These are phyloP conservation scores for Exocentrus adspersus DNA, from an alignment of 2,888 invertebrate genomes.

Conservation along the genomic window DNA sequence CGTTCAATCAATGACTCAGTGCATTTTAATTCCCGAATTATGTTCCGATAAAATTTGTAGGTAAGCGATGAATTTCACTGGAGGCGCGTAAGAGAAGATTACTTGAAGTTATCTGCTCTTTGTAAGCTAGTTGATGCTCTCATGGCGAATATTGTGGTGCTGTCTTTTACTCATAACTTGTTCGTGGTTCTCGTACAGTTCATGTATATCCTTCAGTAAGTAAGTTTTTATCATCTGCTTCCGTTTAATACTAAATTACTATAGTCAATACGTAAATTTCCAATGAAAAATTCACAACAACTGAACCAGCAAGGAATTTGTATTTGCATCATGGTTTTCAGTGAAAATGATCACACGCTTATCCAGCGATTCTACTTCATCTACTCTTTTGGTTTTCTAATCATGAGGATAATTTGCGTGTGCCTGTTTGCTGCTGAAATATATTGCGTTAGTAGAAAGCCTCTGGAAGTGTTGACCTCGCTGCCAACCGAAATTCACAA, in stretches of 20 bases:
- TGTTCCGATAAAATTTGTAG: too few relatives aligned
- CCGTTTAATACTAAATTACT: too few relatives aligned
- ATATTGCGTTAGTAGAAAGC: conserved; percentile 65
- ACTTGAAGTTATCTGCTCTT: background rate
- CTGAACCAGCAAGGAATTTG: too few relatives aligned
- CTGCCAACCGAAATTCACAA: conserved; percentile 47
- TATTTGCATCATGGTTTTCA: too few relatives aligned
- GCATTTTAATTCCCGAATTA: too few relatives aligned
- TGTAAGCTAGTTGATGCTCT: background rate
- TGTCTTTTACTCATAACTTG: conserved; percentile 68
- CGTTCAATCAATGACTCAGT: too few relatives aligned
- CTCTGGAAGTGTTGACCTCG: conserved; percentile 40
- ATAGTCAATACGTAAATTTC: too few relatives aligned
- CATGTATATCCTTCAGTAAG: conserved; percentile 64
- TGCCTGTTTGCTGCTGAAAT: conserved; percentile 69
- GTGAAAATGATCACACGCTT: background rate
- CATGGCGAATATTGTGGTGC: conserved; percentile 63
- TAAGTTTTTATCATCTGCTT: too few relatives aligned
- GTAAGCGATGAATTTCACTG: conserved; percentile 60
- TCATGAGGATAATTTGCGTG: conserved; percentile 69
- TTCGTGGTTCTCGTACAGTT: conserved; percentile 71
- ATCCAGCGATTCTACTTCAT: conserved; percentile 67
- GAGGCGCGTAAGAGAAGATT: background rate
- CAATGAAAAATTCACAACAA: too few relatives aligned
- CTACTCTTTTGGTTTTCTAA: conserved; percentile 71